A percentile compares a stretch with the other conserved stretches of the same genome.
Evolutionary conservation across 2,888 invertebrate species (phyloP).

Genomic region (Tiliacea citrago): DNA sequence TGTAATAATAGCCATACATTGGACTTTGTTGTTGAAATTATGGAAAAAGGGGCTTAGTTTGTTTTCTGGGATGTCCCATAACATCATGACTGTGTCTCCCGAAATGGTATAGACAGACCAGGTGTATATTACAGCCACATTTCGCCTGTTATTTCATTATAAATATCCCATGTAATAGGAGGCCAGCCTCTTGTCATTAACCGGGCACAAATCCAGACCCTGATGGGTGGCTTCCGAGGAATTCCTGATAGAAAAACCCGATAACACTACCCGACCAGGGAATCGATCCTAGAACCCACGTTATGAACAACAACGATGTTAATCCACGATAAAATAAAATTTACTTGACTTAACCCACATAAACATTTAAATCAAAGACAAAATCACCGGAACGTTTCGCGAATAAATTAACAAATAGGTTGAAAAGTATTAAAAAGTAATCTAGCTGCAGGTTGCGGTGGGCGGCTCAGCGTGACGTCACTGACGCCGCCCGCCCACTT

Average conservation of each 20-base stretch:
- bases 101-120: background rate
- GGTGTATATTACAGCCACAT: background rate
- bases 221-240: background rate
- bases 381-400: conserved; percentile 14
- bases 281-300: too few relatives aligned
- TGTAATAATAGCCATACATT: too few relatives aligned
- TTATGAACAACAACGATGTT: too few relatives aligned
- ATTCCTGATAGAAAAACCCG: too few relatives aligned
- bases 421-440: conserved; percentile 63
- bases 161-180: background rate
- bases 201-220: background rate
- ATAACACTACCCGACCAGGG: too few relatives aligned
- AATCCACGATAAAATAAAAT: too few relatives aligned
- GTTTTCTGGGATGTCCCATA: background rate
- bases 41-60: background rate
- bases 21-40: too few relatives aligned
- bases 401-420: conserved; percentile 59
- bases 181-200: background rate
- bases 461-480: conserved; percentile 68
- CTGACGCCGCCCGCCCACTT: conserved; percentile 61
- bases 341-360: background rate
- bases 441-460: conserved; percentile 66
- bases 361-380: conserved; percentile 38
- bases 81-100: background rate
- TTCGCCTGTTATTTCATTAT: background rate